Conservation (phyloP, 2,888 invertebrate species). For the Lamellibrachia satsuma region DNA sequence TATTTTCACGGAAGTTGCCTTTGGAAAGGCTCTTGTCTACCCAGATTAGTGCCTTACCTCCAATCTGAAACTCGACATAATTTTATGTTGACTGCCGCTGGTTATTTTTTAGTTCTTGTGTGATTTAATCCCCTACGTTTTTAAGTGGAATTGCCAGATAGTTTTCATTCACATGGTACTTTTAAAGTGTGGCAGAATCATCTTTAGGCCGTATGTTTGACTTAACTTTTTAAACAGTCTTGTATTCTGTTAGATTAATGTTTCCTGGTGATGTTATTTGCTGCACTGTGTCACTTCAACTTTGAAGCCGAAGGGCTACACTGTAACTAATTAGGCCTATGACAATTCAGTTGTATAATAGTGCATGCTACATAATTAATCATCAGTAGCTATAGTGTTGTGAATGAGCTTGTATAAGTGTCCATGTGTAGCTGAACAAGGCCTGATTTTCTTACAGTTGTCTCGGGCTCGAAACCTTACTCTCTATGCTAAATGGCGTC, state of each 20-base stretch:
- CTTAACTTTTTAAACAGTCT: neutral
- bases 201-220: neutral
- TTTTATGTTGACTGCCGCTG: neutral
- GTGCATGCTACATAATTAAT: neutral
- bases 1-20: neutral
- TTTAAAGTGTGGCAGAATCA: neutral
- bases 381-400: neutral
- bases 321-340: neutral
- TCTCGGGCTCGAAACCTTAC: neutral
- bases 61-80: neutral
- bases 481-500: constrained; percentile 8
- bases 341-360: neutral
- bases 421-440: neutral
- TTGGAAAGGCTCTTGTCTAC: neutral
- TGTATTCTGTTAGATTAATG: neutral
- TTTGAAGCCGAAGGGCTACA: neutral
- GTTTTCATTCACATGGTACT: neutral
- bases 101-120: neutral
- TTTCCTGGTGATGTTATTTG: neutral
- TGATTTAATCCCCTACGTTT: neutral
- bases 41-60: too few relatives aligned
- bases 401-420: neutral
- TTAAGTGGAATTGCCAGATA: neutral
- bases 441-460: neutral
- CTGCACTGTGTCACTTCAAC: neutral